Percentiles rank a stretch among this genome's conserved stretches.
Evolutionary conservation across 2,888 invertebrate genomes (phyloP).

Genomic region (Rhimphoctona megacephalus): DNA sequence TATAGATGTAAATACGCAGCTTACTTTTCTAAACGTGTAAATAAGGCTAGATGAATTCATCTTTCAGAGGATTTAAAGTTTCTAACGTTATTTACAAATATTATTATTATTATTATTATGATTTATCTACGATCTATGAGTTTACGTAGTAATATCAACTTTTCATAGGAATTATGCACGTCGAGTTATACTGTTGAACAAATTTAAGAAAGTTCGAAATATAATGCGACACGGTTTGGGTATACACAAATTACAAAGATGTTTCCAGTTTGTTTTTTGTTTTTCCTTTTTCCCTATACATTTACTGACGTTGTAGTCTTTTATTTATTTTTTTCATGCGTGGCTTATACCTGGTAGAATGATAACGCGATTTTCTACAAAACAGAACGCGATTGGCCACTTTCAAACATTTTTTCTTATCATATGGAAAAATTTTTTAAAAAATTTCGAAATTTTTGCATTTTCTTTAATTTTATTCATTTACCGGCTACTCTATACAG

Average conservation of each 20-base stretch:
- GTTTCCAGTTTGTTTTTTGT: conserved; percentile 2
- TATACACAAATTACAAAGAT: conserved; percentile 30
- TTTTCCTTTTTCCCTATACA: conserved; percentile 8
- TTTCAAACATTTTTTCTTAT: conserved; percentile 42
- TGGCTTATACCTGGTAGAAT: conserved; percentile 10
- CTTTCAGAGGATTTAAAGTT: conserved; percentile 49
- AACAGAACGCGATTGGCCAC: conserved; percentile 61
- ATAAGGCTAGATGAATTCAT: conserved; percentile 66
- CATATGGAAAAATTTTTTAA: background rate
- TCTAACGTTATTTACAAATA: conserved; percentile 61
- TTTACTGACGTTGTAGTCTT: background rate
- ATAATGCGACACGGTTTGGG: conserved; percentile 22
- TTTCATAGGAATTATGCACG: conserved; percentile 55
- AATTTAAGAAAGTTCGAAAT: conserved; percentile 13
- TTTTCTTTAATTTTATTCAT: background rate
- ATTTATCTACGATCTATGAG: conserved; percentile 58
- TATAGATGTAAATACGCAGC: conserved; percentile 43
- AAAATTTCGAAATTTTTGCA: background rate
- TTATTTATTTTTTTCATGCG: background rate
- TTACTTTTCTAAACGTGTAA: conserved; percentile 52
- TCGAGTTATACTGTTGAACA: conserved; percentile 32
- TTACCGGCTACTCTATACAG: background rate
- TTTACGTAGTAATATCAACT: conserved; percentile 66
- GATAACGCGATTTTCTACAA: conserved; percentile 33
- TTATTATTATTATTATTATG: conserved; percentile 28